Percentiles rank a stretch among this genome's conserved stretches.
These are phyloP conservation scores for Nyctibius grandis DNA, from an alignment of 2,797 vertebrate genomes.

Conservation along the genomic window DNA sequence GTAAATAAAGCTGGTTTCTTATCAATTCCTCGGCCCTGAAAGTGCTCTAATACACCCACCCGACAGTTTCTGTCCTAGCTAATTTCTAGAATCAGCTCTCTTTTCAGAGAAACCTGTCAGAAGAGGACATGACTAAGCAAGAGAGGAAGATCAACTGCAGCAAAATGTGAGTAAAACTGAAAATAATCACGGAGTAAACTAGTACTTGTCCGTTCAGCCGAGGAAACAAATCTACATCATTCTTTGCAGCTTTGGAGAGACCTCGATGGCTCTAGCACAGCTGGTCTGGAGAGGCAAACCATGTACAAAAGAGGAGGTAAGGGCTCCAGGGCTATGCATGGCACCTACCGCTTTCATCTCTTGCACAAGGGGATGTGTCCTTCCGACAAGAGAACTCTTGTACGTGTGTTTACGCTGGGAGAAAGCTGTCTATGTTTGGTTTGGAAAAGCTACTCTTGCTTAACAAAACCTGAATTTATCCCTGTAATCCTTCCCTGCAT, in stretches of 20 bases:
- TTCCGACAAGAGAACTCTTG: neutral
- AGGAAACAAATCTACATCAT: conserved; percentile 11
- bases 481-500: conserved; percentile 73
- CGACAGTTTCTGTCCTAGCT: neutral
- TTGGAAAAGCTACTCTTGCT: conserved; percentile 60
- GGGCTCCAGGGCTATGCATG: neutral
- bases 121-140: conserved; percentile 57
- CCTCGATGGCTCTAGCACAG: neutral
- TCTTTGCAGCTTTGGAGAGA: conserved; percentile 20
- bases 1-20: neutral
- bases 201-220: neutral
- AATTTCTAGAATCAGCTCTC: conserved; percentile 34
- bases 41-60: neutral
- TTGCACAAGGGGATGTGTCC: neutral
- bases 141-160: conserved; percentile 13
- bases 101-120: conserved; percentile 44
- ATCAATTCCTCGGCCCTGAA: neutral
- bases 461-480: conserved; percentile 72
- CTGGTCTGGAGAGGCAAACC: neutral
- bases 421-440: conserved; percentile 65
- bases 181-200: conserved; percentile 30
- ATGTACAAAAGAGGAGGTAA: neutral
- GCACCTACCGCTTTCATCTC: neutral
- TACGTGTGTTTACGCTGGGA: neutral
- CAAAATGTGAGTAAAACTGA: conserved; percentile 10